A percentile compares a stretch with the other conserved stretches of the same genome.
These are phyloP conservation scores for Noctua fimbriata DNA, from an alignment of 2,888 invertebrate genomes.

Conservation along the genomic window DNA sequence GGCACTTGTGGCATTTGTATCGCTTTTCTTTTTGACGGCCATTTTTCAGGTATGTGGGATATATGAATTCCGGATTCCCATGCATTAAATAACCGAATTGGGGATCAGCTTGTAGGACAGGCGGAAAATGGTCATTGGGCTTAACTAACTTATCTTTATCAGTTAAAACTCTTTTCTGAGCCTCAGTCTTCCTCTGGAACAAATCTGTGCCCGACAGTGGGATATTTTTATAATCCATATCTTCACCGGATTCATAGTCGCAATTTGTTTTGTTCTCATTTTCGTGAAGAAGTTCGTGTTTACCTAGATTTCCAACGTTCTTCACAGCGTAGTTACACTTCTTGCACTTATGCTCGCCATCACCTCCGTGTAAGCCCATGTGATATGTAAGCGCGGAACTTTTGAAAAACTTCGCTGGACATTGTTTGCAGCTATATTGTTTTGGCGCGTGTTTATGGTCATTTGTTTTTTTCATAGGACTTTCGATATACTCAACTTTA, in stretches of 20 bases:
- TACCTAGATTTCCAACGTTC: conserved; percentile 92
- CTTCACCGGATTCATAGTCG: conserved; percentile 88
- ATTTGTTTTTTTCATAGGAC: conserved; percentile 71
- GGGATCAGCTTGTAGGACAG: conserved; percentile 91
- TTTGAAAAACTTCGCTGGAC: conserved; percentile 94
- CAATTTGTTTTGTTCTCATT: conserved; percentile 79
- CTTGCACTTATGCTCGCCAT: conserved; percentile 92
- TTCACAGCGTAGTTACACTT: conserved; percentile 93
- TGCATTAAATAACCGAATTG: conserved; percentile 93
- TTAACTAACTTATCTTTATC: conserved; percentile 88
- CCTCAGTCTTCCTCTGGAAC: conserved; percentile 92
- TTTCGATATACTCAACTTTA: conserved; percentile 75
- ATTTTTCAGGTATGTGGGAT: conserved; percentile 93
- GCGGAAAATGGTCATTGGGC: conserved; percentile 89
- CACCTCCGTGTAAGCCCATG: conserved; percentile 92
- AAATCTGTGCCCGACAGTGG: conserved; percentile 92
- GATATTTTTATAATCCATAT: conserved; percentile 88
- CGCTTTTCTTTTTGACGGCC: conserved; percentile 94
- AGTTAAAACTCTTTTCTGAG: conserved; percentile 86
- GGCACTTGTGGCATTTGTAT: conserved; percentile 96
- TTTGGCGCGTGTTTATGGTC: conserved; percentile 81
- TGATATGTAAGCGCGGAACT: conserved; percentile 93
- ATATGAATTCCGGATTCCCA: conserved; percentile 94
- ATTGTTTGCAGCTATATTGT: conserved; percentile 91
- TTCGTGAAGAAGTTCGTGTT: conserved; percentile 91